phyloP scores from a whole-genome alignment of 2,888 invertebrate genomes.

The Cybosia mesomella region DNA sequence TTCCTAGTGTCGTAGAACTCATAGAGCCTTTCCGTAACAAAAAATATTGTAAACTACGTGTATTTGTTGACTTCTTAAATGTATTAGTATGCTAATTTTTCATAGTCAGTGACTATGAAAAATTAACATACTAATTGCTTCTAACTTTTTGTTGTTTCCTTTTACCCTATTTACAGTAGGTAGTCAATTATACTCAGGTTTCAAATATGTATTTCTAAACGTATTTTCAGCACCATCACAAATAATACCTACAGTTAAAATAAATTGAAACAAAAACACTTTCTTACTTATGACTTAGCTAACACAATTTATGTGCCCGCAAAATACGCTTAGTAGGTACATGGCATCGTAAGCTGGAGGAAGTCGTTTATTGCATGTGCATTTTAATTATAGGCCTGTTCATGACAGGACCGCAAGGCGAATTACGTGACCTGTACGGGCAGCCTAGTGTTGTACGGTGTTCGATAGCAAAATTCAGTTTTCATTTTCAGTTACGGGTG shows the following conservation, averaged over 20 bases:
- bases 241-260: background rate
- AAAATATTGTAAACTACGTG: too few species aligned
- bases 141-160: too few species aligned
- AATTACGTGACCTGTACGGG: constrained; percentile 23
- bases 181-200: background rate
- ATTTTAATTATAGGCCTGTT: constrained; percentile 59
- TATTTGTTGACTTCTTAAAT: too few species aligned
- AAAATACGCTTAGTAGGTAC: constrained; percentile 11
- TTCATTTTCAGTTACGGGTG: background rate
- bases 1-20: background rate
- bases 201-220: background rate
- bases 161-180: too few species aligned
- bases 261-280: background rate
- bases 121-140: too few species aligned
- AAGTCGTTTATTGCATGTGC: constrained; percentile 62
- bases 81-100: too few species aligned
- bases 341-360: constrained; percentile 35
- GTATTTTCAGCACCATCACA: background rate
- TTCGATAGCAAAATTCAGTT: background rate
- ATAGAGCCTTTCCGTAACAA: background rate
- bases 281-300: background rate
- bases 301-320: constrained; percentile 18
- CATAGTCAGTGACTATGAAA: too few species aligned
- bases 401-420: constrained; percentile 51
- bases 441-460: constrained; percentile 33